Base-by-base conservation (phyloP, 2,888 invertebrate species). In the Spisula solida region DNA sequence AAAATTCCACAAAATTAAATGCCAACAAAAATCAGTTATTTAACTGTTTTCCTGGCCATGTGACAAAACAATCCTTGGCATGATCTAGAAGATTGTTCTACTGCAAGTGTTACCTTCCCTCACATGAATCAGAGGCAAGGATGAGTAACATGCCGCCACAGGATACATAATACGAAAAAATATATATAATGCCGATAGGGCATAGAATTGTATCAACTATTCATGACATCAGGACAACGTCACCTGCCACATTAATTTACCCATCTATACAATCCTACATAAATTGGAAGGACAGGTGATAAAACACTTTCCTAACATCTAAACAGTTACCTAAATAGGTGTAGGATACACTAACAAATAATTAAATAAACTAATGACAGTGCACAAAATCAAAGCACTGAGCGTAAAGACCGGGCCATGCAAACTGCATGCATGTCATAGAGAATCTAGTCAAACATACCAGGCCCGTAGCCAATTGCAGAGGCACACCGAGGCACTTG, bases 321-420 rank as follows among this genome's bases (percentile, higher is more conserved):
- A 66, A 66, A 66, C 60, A 66, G 25, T 66, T 66, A 66, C 60
- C 60, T 25, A 66, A 41, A 66, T 12, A 25, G 60, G 60, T n/a
- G 25, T 25, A 66, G 25, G 60, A 25, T 56, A n/a, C 0, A 56
- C 56, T 56, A n/a, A n/a, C 56, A 20, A n/a, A 18, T 56, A 56
- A 56, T 56, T 20, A 6, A 56, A 56, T 56, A n/a, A 6, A 56
- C 14, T 56, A 56, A 56, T n/a, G 41, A 41, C 41, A 5, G 41
- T 2, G 41, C 41, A 41, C 41, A 41, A 4, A 66, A 66, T 66
- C 60, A 66, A 66, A 66, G 60, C 4, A 25, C 60, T 66, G 60
- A 66, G 25, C 1, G 60, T 25, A 66, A n/a, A 6, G 25, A 66
- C 60, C 6, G 4, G 4, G 60, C 25, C 60, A 66, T 25, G 12